These are phyloP conservation scores for Poecilia wingei DNA, from an alignment of 2,797 vertebrate species.

Conservation along the genomic window DNA sequence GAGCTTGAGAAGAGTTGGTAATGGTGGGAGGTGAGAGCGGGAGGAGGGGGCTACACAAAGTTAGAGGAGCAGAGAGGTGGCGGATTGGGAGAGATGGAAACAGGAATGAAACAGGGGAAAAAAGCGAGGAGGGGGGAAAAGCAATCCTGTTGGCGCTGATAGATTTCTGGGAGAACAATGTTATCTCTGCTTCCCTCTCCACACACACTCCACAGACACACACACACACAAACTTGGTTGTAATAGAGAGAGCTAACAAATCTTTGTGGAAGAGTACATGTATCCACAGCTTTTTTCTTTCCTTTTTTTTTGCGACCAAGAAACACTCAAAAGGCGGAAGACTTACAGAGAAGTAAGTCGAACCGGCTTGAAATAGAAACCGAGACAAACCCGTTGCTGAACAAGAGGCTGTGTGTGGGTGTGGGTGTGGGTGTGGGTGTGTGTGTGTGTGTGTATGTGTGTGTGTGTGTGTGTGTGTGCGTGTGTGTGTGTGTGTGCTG, in stretches of 20 bases:
- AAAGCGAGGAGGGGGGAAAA: constrained; percentile 50
- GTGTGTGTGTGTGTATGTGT: neutral
- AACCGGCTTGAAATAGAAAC: constrained; percentile 61
- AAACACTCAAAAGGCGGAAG: constrained; percentile 42
- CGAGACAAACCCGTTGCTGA: constrained; percentile 40
- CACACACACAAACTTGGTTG: constrained; percentile 44
- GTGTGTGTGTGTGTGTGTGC: constrained; percentile 5
- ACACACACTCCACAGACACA: constrained; percentile 41
- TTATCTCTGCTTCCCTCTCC: constrained; percentile 69
- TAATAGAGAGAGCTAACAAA: constrained; percentile 69
- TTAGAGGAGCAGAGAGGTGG: neutral
- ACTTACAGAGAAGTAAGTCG: constrained; percentile 62
- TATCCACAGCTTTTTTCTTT: constrained; percentile 46
- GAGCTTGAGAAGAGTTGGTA: constrained; percentile 38
- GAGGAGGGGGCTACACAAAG: constrained; percentile 30
- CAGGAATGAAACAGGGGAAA: constrained; percentile 65
- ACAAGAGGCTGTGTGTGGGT: constrained; percentile 40
- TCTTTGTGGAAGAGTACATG: constrained; percentile 70
- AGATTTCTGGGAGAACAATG: constrained; percentile 79
- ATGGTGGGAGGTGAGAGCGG: constrained; percentile 34
- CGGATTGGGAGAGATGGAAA: constrained; percentile 52
- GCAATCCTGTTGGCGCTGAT: constrained; percentile 78
- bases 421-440: neutral
- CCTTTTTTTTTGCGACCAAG: constrained; percentile 55
- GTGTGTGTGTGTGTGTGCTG: constrained; percentile 18